Evolutionary conservation across 2,113 vertebrate genomes (phyloP).

Genomic region (Lucifuga dentata): DNA sequence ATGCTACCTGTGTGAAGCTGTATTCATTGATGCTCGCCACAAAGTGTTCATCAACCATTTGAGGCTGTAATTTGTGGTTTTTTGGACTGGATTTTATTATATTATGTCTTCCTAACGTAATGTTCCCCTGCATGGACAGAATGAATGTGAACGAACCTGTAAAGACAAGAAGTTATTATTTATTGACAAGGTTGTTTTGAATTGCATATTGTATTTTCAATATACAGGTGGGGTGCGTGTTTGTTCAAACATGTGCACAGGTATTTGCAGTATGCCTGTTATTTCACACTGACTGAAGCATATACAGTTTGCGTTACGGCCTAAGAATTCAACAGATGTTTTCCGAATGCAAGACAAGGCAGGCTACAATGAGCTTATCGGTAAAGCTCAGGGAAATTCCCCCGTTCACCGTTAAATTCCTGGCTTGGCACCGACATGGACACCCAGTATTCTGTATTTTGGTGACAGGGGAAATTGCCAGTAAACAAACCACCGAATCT

Average conservation of each 20-base stretch:
- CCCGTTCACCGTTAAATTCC: slow-evolving; percentile 32
- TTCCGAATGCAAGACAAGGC: slow-evolving; percentile 62
- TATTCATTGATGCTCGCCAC: no score
- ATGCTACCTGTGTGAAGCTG: no score
- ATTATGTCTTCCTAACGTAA: no score
- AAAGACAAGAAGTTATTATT: neutral
- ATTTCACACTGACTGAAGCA: slow-evolving; percentile 8
- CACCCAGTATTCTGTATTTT: neutral
- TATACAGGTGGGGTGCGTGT: no score
- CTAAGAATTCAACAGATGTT: slow-evolving; percentile 69
- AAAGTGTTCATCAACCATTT: no score
- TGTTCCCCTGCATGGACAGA: no score
- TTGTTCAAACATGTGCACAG: slow-evolving; percentile 30
- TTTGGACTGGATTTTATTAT: no score
- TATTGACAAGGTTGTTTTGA: neutral
- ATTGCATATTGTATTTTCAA: slow-evolving; percentile 2
- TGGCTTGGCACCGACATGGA: slow-evolving; percentile 23
- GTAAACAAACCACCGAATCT: slow-evolving; percentile 68
- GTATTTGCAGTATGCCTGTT: slow-evolving; percentile 21
- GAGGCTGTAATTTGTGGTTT: no score
- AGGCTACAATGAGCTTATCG: slow-evolving; percentile 54
- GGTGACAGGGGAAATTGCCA: slow-evolving; percentile 47
- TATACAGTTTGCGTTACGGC: slow-evolving; percentile 39
- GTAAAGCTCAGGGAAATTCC: slow-evolving; percentile 42
- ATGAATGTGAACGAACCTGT: neutral